These are phyloP conservation scores for Chymomyza fuscimana DNA, from an alignment of 2,888 invertebrate species.

Conservation along the genomic window DNA sequence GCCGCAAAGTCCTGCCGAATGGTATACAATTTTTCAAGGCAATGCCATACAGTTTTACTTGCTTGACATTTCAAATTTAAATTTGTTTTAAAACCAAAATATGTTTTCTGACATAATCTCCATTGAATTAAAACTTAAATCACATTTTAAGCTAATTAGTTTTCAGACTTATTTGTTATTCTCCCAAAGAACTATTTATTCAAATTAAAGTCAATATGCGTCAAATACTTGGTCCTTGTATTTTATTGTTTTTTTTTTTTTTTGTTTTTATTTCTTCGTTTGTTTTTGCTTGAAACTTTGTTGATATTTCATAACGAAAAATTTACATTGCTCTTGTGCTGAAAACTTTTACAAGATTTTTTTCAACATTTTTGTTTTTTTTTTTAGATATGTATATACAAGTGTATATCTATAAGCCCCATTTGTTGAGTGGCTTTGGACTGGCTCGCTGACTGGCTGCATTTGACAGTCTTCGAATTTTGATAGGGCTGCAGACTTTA, in stretches of 20 bases:
- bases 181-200: constrained; percentile 18
- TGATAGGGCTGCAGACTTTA: constrained; percentile 39
- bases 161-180: not conserved
- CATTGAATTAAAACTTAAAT: not conserved
- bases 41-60: too few species aligned
- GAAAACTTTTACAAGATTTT: constrained; percentile 34
- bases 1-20: too few species aligned
- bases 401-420: not conserved
- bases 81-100: too few species aligned
- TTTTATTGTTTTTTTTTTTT: not conserved
- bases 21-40: too few species aligned
- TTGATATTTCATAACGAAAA: not conserved
- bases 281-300: not conserved
- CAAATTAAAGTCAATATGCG: constrained; percentile 49
- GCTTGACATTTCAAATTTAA: too few species aligned
- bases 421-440: constrained; percentile 27
- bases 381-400: not conserved
- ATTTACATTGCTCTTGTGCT: constrained; percentile 22
- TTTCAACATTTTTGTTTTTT: not conserved
- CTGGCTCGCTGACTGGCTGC: constrained; percentile 23
- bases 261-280: too few species aligned
- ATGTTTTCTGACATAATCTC: too few species aligned
- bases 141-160: constrained; percentile 2
- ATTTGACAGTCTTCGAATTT: constrained; percentile 57
- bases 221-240: constrained; percentile 24